A percentile compares a stretch with the other conserved stretches of the same genome.
Conservation (phyloP, 2,113 vertebrate genomes). For the Ciconia stormi region DNA sequence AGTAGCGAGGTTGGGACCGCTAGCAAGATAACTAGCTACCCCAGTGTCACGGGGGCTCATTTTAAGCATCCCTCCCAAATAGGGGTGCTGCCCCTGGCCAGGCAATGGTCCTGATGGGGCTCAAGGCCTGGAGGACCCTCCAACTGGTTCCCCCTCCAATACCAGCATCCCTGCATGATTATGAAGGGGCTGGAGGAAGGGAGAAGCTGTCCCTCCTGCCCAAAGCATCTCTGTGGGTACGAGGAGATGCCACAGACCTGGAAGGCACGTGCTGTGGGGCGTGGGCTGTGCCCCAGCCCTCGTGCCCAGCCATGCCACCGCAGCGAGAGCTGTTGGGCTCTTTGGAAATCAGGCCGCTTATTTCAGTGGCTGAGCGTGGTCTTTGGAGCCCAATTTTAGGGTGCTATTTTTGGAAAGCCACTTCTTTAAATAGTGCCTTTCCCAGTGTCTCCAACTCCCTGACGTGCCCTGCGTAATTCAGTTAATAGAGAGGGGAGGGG, state of each 20-base stretch:
- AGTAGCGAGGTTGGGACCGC: fast-evolving
- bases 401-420: not conserved
- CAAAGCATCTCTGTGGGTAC: not conserved
- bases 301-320: fast-evolving
- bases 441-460: not conserved
- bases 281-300: not conserved
- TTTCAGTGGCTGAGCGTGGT: not conserved
- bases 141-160: fast-evolving
- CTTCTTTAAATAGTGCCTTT: not conserved
- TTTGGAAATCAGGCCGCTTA: not conserved
- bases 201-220: not conserved
- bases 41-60: fast-evolving
- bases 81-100: not conserved
- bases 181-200: not conserved
- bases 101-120: not conserved
- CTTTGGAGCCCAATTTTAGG: not conserved
- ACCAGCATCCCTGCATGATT: not conserved
- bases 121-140: not conserved
- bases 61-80: not conserved
- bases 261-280: not conserved
- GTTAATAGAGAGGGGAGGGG: not conserved
- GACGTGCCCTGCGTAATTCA: fast-evolving
- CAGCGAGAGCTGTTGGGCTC: not conserved
- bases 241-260: not conserved
- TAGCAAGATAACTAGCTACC: not conserved